Evolutionary conservation across 2,113 vertebrate species (phyloP).

Genomic region (Calidris pugnax): DNA sequence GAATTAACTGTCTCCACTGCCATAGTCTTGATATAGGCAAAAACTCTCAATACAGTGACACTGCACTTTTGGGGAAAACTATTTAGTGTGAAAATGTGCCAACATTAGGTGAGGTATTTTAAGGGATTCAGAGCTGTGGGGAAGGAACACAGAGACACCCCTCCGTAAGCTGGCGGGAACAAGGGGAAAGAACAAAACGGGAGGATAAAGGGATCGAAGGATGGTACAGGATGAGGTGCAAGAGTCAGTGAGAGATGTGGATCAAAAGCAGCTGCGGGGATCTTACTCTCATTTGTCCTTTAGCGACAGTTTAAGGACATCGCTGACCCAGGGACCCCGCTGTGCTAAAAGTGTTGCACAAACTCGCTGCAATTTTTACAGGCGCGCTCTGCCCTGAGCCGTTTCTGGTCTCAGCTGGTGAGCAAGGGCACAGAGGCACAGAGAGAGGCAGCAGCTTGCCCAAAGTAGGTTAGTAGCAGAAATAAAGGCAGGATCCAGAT

Average conservation of each 20-base stretch:
- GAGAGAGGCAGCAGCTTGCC: constrained; percentile 44
- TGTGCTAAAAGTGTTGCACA: constrained; percentile 33
- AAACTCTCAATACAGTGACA: neutral
- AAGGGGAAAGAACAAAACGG: neutral
- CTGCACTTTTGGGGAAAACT: neutral
- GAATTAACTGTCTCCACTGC: neutral
- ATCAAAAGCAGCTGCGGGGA: constrained; percentile 10
- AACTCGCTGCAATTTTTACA: constrained; percentile 34
- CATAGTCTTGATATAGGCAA: neutral
- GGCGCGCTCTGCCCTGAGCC: neutral
- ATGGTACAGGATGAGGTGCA: neutral
- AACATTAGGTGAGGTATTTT: neutral
- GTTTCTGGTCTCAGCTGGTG: constrained; percentile 45
- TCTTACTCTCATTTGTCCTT: constrained; percentile 31
- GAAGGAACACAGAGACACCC: neutral
- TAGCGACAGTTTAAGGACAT: neutral
- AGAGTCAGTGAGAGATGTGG: neutral
- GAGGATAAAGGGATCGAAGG: neutral
- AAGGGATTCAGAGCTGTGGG: neutral
- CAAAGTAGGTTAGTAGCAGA: constrained; percentile 63
- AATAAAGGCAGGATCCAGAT: constrained; percentile 44
- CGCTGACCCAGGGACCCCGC: neutral
- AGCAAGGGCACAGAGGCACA: constrained; percentile 48
- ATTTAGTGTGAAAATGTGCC: neutral
- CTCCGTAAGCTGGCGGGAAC: neutral